Base-by-base conservation (phyloP, 2,888 invertebrate species). In the Phytoseiulus persimilis region DNA sequence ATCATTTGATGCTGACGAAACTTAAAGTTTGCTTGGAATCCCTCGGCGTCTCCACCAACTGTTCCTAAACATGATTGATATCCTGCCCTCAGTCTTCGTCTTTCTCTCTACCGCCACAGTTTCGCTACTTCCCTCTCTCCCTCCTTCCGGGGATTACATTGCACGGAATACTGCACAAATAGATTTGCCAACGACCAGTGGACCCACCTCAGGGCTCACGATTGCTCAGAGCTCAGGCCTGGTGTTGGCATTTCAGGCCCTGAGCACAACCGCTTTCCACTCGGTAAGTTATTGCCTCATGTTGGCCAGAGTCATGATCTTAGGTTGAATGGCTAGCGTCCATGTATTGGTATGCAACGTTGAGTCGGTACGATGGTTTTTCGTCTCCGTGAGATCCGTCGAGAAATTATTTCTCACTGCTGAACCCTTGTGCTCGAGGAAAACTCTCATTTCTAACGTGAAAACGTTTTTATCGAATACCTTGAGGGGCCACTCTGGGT, bases 1-100 rank as follows among this genome's bases (percentile, higher is more conserved):
- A 65, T 65, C 65, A 65, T 65, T 65, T 65, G 65, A 65, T 65
- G 65, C 65, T 65, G 65, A 65, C 65, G 65, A 65, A 65, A 65
- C 65, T 65, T 65, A 65, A 65, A 65, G 65, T 65, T 65, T 65
- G 65, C 65, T 65, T 28, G 18, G 65, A 65, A 65, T 65, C 65
- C 65, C 65, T 65, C 65, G 5, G 65, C 65, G 65, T 65, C 65
- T 65, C 65, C 65, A 65, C 65, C 65, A 65, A 65, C 65, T 65
- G 65, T 65, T 65, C 65, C 65, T 65, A 65, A 65, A 65, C 65
- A 65, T 65, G 65, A 65, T 65, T 65, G 65, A 65, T 65, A 65
- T 65, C 65, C 65, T 65, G 65, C 65, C 65, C 18, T 65, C 28
- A 65, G 65, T 65, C 65, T 65, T 18, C 65, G 65, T 65, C 65